phyloP scores from a whole-genome alignment of 2,797 vertebrate species.

The Poeciliopsis infans region DNA sequence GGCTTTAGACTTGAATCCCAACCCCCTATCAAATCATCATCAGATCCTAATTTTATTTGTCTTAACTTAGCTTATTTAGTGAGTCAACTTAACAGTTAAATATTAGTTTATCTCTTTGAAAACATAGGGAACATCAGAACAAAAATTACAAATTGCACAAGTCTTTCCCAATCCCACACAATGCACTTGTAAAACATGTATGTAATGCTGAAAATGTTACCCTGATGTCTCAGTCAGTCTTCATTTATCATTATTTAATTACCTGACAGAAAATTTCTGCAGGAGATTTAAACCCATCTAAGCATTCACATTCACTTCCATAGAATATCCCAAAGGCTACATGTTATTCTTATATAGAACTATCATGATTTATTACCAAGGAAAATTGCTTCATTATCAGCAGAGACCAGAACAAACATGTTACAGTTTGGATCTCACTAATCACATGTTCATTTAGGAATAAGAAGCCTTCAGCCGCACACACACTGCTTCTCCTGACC shows the following conservation, averaged over 20 bases:
- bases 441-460: slow-evolving; percentile 42
- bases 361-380: slow-evolving; percentile 36
- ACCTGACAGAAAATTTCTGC: slow-evolving; percentile 50
- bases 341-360: slow-evolving; percentile 39
- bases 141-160: slow-evolving; percentile 30
- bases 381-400: slow-evolving; percentile 67
- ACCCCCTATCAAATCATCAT: background rate
- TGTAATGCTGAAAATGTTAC: slow-evolving; percentile 50
- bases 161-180: slow-evolving; percentile 12
- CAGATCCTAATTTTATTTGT: background rate
- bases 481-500: slow-evolving; percentile 22
- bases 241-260: slow-evolving; percentile 64
- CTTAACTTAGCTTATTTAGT: background rate
- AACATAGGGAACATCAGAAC: background rate
- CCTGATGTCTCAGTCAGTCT: slow-evolving; percentile 50
- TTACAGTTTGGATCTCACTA: slow-evolving; percentile 29
- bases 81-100: background rate
- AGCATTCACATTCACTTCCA: slow-evolving; percentile 12
- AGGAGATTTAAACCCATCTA: slow-evolving; percentile 37
- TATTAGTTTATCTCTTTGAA: background rate
- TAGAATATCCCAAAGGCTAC: slow-evolving; percentile 25
- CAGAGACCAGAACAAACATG: slow-evolving; percentile 49
- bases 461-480: slow-evolving; percentile 13
- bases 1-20: background rate
- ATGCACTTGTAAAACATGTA: slow-evolving; percentile 25